Evolutionary conservation across 2,113 vertebrate genomes (phyloP).

Genomic region (Scytalopus superciliaris): DNA sequence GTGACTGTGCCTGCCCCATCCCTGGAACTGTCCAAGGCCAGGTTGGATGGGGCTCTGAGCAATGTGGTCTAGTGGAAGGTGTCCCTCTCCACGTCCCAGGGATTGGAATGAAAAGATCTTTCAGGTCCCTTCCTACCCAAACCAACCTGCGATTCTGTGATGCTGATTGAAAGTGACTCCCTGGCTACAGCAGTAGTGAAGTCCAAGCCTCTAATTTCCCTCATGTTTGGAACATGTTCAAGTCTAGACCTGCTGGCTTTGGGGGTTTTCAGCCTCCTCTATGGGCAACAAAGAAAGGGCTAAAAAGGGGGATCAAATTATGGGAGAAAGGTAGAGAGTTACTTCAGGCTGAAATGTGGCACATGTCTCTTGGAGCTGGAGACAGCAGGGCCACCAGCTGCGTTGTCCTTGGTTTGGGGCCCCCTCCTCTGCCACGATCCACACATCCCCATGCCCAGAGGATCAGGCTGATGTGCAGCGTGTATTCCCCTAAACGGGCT

Average conservation of each 20-base stretch:
- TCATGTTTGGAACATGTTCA: not conserved
- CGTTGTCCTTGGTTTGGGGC: not conserved
- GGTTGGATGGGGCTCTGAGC: not conserved
- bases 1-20: not conserved
- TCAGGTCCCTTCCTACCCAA: too few relatives aligned
- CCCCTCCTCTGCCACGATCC: rapidly evolving
- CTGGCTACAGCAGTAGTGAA: not conserved
- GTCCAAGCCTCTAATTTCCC: not conserved
- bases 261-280: not conserved
- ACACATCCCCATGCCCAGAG: rapidly evolving
- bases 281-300: not conserved
- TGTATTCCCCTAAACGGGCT: too few relatives aligned
- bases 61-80: not conserved
- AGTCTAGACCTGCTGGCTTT: not conserved
- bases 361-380: not conserved
- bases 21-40: rapidly evolving
- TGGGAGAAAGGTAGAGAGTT: not conserved
- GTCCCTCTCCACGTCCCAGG: not conserved
- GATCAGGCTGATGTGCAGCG: not conserved
- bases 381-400: not conserved
- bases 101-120: rapidly evolving
- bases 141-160: not conserved
- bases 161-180: not conserved
- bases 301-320: not conserved
- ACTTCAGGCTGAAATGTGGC: not conserved